phyloP scores from a whole-genome alignment of 2,113 vertebrate genomes.

The Lepus timidus region DNA sequence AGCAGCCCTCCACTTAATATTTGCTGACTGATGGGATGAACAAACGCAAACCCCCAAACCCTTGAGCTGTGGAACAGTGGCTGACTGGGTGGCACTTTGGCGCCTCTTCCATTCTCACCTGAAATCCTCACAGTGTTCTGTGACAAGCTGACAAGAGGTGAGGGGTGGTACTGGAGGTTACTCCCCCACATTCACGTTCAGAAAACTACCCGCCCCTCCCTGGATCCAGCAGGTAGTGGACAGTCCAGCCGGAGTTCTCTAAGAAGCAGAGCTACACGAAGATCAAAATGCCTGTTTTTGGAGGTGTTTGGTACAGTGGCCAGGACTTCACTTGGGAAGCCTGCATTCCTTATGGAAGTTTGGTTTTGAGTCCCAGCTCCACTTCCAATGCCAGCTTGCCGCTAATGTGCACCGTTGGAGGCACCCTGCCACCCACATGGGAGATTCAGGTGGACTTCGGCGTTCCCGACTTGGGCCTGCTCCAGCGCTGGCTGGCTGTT shows the following conservation, averaged over 20 bases:
- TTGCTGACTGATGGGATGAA: neutral
- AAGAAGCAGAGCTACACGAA: neutral
- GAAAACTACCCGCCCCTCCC: neutral
- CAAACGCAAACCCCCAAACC: neutral
- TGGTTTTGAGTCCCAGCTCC: no score
- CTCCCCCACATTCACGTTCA: neutral
- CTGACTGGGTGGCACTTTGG: neutral
- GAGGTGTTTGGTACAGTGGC: no score
- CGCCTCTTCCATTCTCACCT: neutral
- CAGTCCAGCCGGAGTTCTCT: neutral
- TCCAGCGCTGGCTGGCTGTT: no score
- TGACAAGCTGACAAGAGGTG: neutral
- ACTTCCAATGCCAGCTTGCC: no score
- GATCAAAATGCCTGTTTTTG: neutral
- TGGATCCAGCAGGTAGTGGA: neutral
- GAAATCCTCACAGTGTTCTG: neutral
- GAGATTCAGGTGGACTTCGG: no score
- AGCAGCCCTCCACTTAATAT: constrained; percentile 17
- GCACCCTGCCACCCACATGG: no score
- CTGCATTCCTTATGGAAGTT: no score
- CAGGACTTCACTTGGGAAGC: no score
- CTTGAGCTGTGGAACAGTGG: neutral
- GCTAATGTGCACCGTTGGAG: no score
- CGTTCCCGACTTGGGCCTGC: no score
- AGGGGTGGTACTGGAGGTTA: neutral